These are phyloP conservation scores for Adrianichthys oophorus DNA, from an alignment of 2,797 vertebrate genomes.

Conservation along the genomic window DNA sequence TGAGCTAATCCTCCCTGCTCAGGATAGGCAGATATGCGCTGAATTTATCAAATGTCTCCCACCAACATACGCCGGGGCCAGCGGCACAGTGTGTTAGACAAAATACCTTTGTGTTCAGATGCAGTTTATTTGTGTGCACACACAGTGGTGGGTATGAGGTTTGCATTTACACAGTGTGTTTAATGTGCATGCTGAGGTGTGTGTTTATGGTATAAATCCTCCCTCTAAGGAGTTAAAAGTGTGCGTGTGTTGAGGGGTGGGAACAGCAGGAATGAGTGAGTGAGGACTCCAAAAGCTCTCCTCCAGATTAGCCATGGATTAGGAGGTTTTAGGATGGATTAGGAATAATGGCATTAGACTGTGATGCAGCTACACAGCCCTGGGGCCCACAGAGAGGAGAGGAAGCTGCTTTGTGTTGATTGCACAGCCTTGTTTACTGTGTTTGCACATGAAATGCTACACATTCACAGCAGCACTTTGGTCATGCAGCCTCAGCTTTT, in stretches of 20 bases:
- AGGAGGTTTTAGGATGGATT: conserved; percentile 77
- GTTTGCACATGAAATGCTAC: conserved; percentile 35
- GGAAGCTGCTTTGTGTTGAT: conserved; percentile 64
- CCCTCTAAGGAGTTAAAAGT: conserved; percentile 51
- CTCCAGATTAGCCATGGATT: conserved; percentile 78
- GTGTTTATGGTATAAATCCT: conserved; percentile 60
- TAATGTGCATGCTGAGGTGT: conserved; percentile 41
- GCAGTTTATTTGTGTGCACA: conserved; percentile 37
- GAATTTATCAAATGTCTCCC: conserved; percentile 77
- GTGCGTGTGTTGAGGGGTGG: conserved; percentile 55
- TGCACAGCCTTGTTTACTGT: conserved; percentile 42
- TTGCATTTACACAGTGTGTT: conserved; percentile 42
- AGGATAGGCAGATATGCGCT: conserved; percentile 71
- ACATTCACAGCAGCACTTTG: conserved; percentile 41
- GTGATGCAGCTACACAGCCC: conserved; percentile 66
- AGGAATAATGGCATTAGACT: conserved; percentile 80
- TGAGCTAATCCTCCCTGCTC: conserved; percentile 67
- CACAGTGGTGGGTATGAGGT: conserved; percentile 38
- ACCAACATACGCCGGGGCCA: conserved; percentile 71
- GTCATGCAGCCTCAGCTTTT: conserved; percentile 20
- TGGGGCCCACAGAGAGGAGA: conserved; percentile 64
- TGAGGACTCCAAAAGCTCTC: conserved; percentile 75
- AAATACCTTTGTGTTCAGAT: conserved; percentile 44
- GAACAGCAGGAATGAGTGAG: conserved; percentile 68
- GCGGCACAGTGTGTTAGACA: conserved; percentile 43